Base-by-base conservation (phyloP, 2,888 invertebrate species). In the Spodoptera picta region DNA sequence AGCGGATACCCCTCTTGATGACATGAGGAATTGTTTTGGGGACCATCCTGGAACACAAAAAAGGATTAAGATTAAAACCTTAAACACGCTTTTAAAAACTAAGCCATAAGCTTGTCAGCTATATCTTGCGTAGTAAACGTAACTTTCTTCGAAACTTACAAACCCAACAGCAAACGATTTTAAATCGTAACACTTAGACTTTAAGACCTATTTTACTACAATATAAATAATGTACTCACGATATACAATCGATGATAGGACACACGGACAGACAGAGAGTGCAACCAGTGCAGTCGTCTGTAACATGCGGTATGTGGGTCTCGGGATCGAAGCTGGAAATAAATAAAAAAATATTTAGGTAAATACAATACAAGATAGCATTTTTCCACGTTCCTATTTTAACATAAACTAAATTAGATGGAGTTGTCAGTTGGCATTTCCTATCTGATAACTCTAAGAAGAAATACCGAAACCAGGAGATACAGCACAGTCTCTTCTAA, bases 181-280 rank as follows among this genome's bases (percentile, higher is more conserved):
- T 7, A 46, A 9, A 47, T 48, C n/a, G 65, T 42, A 3, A 2
- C 9, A 36, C 10, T 36, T 14, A 46, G 12, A 27, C 23, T 11
- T 62, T 56, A 3, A 2, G 3, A 57, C 36, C 19, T 36, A 19
- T 4, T 55, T 24, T 12, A 4, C 2, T 36, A 12, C 11, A 24
- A 24, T 27, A 56, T 10, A 11, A 53, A 47, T 61, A 27, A 27
- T 3, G 27, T 27, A 95, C 96, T 96, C 95, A 98, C 98, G 95
- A 96, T 85, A 99, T 99, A 89, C 99, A 99, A 87, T 99, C 99
- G 78, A 99, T 98, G 79, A 99, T 99, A 7, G 99, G 99, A 88
- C 99, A 99, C 2, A 99, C 99, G 1, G 99, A 99, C 45, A 98
- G 92, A 89, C 99, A 99, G 53, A 99, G 95, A 0, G 98, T 99